phyloP scores from a whole-genome alignment of 2,888 invertebrate species.

The Tetranychus truncatus region DNA sequence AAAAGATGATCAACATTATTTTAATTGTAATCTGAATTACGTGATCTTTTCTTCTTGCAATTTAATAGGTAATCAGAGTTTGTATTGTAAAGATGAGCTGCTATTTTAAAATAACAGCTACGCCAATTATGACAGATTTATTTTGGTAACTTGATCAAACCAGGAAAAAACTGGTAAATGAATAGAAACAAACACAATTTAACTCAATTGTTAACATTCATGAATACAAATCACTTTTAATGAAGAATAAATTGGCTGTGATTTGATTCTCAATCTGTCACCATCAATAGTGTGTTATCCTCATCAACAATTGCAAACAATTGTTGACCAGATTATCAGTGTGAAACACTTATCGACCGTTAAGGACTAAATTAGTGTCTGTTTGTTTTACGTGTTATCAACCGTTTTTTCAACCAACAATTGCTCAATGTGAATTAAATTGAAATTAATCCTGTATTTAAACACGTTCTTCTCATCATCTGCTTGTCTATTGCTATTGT shows the following conservation, averaged over 20 bases:
- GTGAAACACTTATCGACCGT: background rate
- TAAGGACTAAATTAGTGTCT: background rate
- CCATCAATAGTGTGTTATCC: constrained; percentile 1
- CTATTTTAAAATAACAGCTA: no score
- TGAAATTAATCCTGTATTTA: background rate
- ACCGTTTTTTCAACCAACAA: background rate
- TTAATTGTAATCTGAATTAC: no score
- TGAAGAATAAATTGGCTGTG: background rate
- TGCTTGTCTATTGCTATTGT: background rate
- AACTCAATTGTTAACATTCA: background rate
- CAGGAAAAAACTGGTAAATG: background rate
- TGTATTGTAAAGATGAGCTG: no score
- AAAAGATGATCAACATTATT: no score
- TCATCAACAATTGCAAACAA: background rate
- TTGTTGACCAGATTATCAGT: background rate
- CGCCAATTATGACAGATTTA: background rate
- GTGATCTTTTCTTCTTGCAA: no score
- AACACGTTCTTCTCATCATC: no score
- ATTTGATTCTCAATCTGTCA: background rate
- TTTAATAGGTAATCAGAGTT: no score
- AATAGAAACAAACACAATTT: background rate
- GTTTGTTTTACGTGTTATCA: background rate
- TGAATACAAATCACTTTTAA: background rate
- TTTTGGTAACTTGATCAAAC: background rate
- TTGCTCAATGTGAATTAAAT: background rate